A percentile compares a stretch with the other conserved stretches of the same genome.
These are phyloP conservation scores for Dicycla oo DNA, from an alignment of 2,888 invertebrate species.

Conservation along the genomic window DNA sequence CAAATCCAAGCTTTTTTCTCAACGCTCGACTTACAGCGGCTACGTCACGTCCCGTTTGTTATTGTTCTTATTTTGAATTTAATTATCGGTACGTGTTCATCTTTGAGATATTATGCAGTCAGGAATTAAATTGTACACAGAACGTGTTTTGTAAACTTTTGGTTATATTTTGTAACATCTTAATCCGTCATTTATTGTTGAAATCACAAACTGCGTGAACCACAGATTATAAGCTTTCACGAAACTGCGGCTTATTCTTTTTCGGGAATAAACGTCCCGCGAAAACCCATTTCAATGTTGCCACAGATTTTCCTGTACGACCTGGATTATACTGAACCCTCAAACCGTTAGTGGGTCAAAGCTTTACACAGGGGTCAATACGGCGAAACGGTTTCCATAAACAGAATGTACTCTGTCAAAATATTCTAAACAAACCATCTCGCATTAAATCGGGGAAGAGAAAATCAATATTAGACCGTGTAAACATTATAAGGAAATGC, in stretches of 20 bases:
- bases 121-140: constrained; percentile 23
- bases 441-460: background rate
- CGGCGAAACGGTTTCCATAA: constrained; percentile 15
- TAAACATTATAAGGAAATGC: constrained; percentile 46
- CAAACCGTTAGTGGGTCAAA: constrained; percentile 41
- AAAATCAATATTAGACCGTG: constrained; percentile 5
- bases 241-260: background rate
- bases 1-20: constrained; percentile 79
- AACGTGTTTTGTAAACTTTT: constrained; percentile 8
- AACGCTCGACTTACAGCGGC: constrained; percentile 78
- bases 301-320: constrained; percentile 38
- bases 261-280: constrained; percentile 6
- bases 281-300: constrained; percentile 35
- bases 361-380: constrained; percentile 2
- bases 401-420: background rate
- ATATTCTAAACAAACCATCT: constrained; percentile 18
- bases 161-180: background rate
- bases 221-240: background rate
- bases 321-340: constrained; percentile 31
- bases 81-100: constrained; percentile 62
- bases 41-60: constrained; percentile 71
- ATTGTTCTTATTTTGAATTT: constrained; percentile 70
- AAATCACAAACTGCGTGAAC: background rate
- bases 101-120: constrained; percentile 31
- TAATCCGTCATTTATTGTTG: no score